phyloP scores from a whole-genome alignment of 2,888 invertebrate genomes.

The Sthenelais limicola region DNA sequence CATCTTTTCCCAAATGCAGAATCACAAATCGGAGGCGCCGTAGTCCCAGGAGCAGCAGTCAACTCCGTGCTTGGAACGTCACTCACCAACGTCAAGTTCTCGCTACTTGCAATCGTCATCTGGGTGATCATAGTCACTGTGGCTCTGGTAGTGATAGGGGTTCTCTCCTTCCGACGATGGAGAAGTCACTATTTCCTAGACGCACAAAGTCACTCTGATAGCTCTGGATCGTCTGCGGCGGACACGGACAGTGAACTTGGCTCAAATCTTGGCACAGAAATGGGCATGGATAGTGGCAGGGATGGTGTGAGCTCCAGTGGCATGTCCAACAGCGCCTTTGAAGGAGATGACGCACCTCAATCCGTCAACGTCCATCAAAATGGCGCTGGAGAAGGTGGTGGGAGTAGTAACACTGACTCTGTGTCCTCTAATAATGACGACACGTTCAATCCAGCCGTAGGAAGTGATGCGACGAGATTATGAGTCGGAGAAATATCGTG shows the following conservation, averaged over 20 bases:
- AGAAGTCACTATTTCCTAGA: constrained; percentile 32
- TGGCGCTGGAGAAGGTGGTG: no score
- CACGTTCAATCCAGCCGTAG: background rate
- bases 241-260: constrained; percentile 31
- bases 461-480: constrained; percentile 30
- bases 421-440: no score
- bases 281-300: constrained; percentile 33
- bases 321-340: constrained; percentile 12
- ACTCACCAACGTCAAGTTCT: constrained; percentile 31
- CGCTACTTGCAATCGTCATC: constrained; percentile 46
- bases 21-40: no score
- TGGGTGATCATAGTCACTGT: constrained; percentile 49
- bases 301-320: constrained; percentile 28
- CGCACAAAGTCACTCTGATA: constrained; percentile 17
- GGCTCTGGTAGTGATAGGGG: constrained; percentile 45
- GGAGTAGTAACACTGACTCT: no score
- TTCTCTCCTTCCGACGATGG: constrained; percentile 49
- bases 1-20: no score
- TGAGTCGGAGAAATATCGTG: constrained; percentile 21
- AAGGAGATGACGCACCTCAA: constrained; percentile 12
- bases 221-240: constrained; percentile 8
- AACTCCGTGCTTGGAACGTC: no score
- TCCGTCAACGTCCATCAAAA: constrained; percentile 11
- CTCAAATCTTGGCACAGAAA: constrained; percentile 28
- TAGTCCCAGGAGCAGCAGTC: no score